These are phyloP conservation scores for Tachystola acroxantha DNA, from an alignment of 2,888 invertebrate species.

Conservation along the genomic window DNA sequence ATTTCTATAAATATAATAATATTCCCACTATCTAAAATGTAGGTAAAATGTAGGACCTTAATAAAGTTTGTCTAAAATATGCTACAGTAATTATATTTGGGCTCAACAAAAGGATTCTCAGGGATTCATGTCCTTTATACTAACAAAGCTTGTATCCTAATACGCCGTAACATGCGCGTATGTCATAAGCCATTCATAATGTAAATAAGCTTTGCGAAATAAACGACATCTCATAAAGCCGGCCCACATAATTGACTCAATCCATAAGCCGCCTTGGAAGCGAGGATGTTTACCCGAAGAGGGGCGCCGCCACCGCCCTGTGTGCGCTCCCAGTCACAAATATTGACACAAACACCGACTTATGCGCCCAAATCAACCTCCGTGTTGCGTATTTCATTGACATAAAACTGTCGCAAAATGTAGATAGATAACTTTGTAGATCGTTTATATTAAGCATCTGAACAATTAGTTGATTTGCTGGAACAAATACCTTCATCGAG, in stretches of 20 bases:
- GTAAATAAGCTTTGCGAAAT: slow-evolving; percentile 6
- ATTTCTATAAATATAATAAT: no score
- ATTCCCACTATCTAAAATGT: no score
- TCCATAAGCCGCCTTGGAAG: slow-evolving; percentile 35
- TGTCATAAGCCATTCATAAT: slow-evolving; percentile 6
- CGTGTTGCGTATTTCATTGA: slow-evolving; percentile 1
- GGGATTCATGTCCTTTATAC: neutral
- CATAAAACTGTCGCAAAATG: no score
- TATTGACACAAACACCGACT: slow-evolving; percentile 53
- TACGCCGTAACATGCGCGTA: neutral
- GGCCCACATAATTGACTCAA: slow-evolving; percentile 36
- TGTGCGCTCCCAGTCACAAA: slow-evolving; percentile 40
- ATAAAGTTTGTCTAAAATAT: no score
- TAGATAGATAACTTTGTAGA: no score
- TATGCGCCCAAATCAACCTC: slow-evolving; percentile 14
- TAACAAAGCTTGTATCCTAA: no score
- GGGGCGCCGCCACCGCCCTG: slow-evolving; percentile 25
- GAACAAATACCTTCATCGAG: no score
- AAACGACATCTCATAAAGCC: slow-evolving; percentile 8
- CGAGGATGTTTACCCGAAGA: slow-evolving; percentile 37
- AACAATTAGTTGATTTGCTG: no score
- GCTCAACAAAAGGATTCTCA: neutral
- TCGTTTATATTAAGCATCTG: no score
- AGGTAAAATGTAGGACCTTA: no score
- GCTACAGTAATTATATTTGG: no score